Conservation (phyloP, 2,888 invertebrate species). For the Lepidonotus clava region DNA sequence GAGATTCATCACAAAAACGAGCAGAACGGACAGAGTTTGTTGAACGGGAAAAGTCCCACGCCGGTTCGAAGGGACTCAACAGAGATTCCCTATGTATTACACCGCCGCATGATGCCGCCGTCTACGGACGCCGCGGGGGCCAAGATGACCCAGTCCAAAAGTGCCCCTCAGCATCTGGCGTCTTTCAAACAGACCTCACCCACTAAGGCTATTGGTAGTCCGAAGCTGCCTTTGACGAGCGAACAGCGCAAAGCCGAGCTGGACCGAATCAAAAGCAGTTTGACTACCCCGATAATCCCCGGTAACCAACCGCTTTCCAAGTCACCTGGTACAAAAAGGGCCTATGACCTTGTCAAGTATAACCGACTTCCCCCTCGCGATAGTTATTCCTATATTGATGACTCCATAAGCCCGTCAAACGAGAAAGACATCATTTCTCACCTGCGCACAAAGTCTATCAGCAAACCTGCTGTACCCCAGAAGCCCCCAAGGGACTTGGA, state of each 20-base stretch:
- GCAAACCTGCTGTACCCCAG: background rate
- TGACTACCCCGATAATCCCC: slow-evolving; percentile 57
- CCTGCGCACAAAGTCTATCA: background rate
- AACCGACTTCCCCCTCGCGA: slow-evolving; percentile 73
- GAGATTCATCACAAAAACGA: slow-evolving; percentile 15
- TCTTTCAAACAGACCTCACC: slow-evolving; percentile 46
- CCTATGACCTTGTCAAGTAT: slow-evolving; percentile 63
- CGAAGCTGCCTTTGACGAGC: slow-evolving; percentile 21
- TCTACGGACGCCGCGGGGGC: background rate
- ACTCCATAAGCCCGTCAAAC: slow-evolving; percentile 76
- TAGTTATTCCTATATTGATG: slow-evolving; percentile 79
- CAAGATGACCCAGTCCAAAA: background rate
- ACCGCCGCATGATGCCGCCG: slow-evolving; percentile 66
- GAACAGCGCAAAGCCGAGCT: slow-evolving; percentile 59
- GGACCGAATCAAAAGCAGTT: slow-evolving; percentile 60
- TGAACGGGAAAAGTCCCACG: background rate
- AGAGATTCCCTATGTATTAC: slow-evolving; percentile 78
- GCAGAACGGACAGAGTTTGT: background rate
- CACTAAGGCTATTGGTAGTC: background rate
- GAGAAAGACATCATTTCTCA: slow-evolving; percentile 59
- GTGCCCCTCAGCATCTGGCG: slow-evolving; percentile 22
- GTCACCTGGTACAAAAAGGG: slow-evolving; percentile 57
- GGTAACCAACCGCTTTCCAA: slow-evolving; percentile 49
- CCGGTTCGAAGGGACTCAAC: slow-evolving; percentile 44
- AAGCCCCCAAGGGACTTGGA: slow-evolving; percentile 18